Evolutionary conservation across 2,113 vertebrate genomes (phyloP).

Genomic region (Struthidea cinerea): DNA sequence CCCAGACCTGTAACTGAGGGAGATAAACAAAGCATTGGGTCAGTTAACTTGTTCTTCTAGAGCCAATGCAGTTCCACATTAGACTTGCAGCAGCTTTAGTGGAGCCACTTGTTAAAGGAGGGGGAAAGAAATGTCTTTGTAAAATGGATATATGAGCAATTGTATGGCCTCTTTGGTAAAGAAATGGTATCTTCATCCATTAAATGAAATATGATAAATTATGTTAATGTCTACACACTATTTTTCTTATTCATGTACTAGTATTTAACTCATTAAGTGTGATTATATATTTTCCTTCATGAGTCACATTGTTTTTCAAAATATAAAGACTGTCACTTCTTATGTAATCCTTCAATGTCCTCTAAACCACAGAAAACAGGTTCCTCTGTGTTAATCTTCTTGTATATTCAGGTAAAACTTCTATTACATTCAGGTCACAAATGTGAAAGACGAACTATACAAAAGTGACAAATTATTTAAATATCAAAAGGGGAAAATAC

Average conservation of each 20-base stretch:
- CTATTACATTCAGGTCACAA: neutral
- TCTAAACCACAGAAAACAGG: neutral
- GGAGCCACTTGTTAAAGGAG: neutral
- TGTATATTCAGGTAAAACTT: neutral
- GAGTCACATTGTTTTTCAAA: neutral
- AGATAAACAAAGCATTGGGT: neutral
- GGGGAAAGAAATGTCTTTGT: neutral
- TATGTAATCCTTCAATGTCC: neutral
- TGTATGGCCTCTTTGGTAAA: neutral
- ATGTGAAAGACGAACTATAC: neutral
- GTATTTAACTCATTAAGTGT: neutral
- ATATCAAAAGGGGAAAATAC: neutral
- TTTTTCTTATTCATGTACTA: neutral
- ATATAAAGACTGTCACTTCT: neutral
- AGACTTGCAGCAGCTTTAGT: neutral
- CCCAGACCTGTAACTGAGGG: neutral
- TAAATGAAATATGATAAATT: neutral
- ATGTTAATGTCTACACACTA: neutral
- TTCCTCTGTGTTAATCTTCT: neutral
- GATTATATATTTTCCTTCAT: neutral
- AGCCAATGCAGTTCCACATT: neutral
- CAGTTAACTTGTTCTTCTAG: neutral
- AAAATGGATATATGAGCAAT: neutral
- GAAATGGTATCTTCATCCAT: neutral
- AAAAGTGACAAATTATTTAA: neutral